Percentiles rank a stretch among this genome's conserved stretches.
Evolutionary conservation across 2,797 vertebrate genomes (phyloP).

Genomic region (Acrossocheilus wenchowensis): DNA sequence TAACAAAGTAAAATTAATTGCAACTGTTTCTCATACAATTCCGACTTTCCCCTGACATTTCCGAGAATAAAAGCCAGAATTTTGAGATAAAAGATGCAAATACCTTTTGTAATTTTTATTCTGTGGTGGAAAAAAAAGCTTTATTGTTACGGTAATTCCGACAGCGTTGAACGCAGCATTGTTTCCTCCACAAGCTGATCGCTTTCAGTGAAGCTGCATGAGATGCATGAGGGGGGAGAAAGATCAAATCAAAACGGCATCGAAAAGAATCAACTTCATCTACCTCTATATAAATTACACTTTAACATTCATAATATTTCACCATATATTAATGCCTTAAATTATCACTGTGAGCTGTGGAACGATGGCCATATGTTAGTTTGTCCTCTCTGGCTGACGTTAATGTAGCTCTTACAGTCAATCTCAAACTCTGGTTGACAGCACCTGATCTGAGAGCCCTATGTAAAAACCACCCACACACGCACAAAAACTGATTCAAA

Average conservation of each 20-base stretch:
- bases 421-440: not conserved
- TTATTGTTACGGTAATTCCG: not conserved
- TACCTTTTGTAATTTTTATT: not conserved
- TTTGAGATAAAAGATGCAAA: not conserved
- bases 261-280: constrained; percentile 50
- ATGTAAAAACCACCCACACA: not conserved
- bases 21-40: not conserved
- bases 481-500: not conserved
- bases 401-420: not conserved
- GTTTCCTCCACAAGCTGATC: not conserved
- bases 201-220: not conserved
- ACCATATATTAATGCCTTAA: constrained; percentile 79
- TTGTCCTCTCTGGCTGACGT: constrained; percentile 20
- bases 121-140: not conserved
- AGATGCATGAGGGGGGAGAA: not conserved
- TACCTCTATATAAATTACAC: constrained; percentile 65
- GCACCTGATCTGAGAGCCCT: not conserved
- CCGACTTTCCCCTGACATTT: too few species aligned
- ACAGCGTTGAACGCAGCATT: not conserved
- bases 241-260: not conserved
- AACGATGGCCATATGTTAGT: constrained; percentile 63
- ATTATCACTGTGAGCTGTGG: constrained; percentile 71
- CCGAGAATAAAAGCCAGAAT: not conserved
- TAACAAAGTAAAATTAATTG: not conserved
- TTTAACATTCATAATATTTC: constrained; percentile 76